Evolutionary conservation across 2,888 invertebrate genomes (phyloP), one percentile per base, ranked within the genome.

Genomic region (Synergus laeviventris): DNA sequence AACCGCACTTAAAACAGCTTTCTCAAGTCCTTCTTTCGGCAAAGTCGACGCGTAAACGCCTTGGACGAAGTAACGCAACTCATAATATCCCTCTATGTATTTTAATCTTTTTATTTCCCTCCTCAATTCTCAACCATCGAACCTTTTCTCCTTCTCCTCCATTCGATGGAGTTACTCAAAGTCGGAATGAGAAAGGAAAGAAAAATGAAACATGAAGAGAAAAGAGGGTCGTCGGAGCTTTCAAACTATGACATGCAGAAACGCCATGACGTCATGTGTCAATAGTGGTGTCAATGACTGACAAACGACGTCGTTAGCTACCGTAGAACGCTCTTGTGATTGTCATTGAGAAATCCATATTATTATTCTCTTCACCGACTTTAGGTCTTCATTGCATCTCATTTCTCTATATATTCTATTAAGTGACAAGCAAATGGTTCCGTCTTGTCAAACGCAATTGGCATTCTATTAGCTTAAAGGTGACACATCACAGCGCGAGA

Each of bases 1-100:
- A 64, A 70, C n/a, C 11, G 12, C 49, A 70, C n/a, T 36, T 49
- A 38, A 75, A 75, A 75, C 36, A 49, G 11, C n/a, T 54, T 14
- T 21, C 8, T 64, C 59, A 11, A 59, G 21, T 59, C 24, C 21
- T 12, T 59, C 59, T 1, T 59, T 59, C 59, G 14, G 12, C 12
- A 24, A 12, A 59, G 24, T 59, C 24, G 24, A 14, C 24, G 59
- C 24, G 59, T 24, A 59, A 59, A 59, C 14, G 12, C 14, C 24
- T 12, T 59, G 59, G 14, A 59, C 24, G 14, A 59, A 12, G 59
- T 59, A 24, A 59, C 14, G 59, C 21, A 56, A 59, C 24, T 14
- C 14, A 14, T 24, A 59, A 14, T 24, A 59, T 59, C 59, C 59
- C 12, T 24, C 24, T 59, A 14, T n/a, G n/a, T n/a, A n/a, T 59